phyloP scores from a whole-genome alignment of 2,888 invertebrate species.

The Mylabris sibirica region DNA sequence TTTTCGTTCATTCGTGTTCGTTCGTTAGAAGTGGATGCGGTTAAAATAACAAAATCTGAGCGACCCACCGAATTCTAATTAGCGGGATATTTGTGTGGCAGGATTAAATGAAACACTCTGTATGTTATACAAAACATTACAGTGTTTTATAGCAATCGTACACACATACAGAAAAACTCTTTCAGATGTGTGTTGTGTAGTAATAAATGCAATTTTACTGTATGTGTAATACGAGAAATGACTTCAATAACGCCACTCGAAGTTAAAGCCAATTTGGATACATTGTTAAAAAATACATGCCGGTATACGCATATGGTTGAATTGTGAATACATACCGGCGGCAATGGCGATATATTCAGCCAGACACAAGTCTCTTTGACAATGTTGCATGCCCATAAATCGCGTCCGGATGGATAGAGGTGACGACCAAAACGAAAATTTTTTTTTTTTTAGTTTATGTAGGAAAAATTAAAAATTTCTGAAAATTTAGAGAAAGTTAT shows the following conservation, averaged over 20 bases:
- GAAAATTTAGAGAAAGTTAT: constrained; percentile 42
- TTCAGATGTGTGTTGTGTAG: not conserved
- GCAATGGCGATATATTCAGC: not conserved
- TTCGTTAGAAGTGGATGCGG: too few relatives aligned
- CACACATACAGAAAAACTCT: not conserved
- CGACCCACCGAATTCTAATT: too few relatives aligned
- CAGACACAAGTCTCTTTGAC: constrained; percentile 21
- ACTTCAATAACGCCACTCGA: constrained; percentile 18
- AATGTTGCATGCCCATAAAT: constrained; percentile 53
- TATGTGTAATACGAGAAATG: constrained; percentile 19
- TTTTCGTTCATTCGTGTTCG: too few relatives aligned
- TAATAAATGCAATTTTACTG: constrained; percentile 15
- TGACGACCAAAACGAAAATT: constrained; percentile 44
- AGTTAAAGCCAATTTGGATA: constrained; percentile 21
- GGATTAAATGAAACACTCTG: not conserved
- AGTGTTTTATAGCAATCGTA: not conserved
- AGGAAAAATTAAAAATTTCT: too few relatives aligned
- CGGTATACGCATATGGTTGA: constrained; percentile 5
- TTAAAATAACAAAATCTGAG: too few relatives aligned
- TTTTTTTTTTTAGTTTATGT: too few relatives aligned
- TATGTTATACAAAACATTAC: not conserved
- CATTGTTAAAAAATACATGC: constrained; percentile 26
- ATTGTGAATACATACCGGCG: not conserved
- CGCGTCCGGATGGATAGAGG: constrained; percentile 40
- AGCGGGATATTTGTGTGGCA: too few relatives aligned